These are phyloP conservation scores for Myripristis murdjan DNA, from an alignment of 2,797 vertebrate genomes.

Conservation along the genomic window DNA sequence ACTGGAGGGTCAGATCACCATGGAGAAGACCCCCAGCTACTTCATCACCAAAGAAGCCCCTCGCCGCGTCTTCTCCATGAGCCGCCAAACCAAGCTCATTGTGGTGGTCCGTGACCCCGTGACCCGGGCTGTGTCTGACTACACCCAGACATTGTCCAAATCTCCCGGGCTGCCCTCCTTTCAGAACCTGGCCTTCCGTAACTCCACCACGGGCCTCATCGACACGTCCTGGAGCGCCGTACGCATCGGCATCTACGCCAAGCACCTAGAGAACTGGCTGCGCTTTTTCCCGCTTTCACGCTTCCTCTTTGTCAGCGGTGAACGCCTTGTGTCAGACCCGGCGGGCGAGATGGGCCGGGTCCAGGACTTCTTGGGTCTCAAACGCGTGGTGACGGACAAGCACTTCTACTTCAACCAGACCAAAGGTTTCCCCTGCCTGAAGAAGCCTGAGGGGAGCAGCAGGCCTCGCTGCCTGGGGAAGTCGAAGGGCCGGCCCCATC, in stretches of 20 bases:
- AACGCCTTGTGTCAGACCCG: conserved; percentile 92
- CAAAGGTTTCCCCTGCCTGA: conserved; percentile 96
- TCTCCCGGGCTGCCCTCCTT: conserved; percentile 93
- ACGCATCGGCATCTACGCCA: conserved; percentile 94
- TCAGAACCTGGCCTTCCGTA: conserved; percentile 91
- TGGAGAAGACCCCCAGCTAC: conserved; percentile 98
- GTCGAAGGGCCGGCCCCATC: conserved; percentile 94
- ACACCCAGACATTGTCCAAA: conserved; percentile 94
- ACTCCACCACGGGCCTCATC: conserved; percentile 87
- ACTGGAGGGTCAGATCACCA: conserved; percentile 94
- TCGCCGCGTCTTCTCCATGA: conserved; percentile 89
- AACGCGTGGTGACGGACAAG: conserved; percentile 91
- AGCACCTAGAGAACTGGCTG: conserved; percentile 95
- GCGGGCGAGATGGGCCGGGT: conserved; percentile 93
- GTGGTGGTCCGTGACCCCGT: conserved; percentile 95
- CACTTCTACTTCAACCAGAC: conserved; percentile 97
- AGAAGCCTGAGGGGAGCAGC: conserved; percentile 92
- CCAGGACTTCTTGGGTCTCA: conserved; percentile 95
- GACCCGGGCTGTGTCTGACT: conserved; percentile 94
- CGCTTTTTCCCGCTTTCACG: conserved; percentile 91
- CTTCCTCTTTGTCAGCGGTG: conserved; percentile 95
- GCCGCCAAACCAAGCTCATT: conserved; percentile 91
- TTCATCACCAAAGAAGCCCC: conserved; percentile 95
- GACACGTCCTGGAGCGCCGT: conserved; percentile 95
- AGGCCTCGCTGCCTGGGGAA: conserved; percentile 93